Conservation (phyloP, 2,888 invertebrate genomes). For the Papilio gigon region DNA sequence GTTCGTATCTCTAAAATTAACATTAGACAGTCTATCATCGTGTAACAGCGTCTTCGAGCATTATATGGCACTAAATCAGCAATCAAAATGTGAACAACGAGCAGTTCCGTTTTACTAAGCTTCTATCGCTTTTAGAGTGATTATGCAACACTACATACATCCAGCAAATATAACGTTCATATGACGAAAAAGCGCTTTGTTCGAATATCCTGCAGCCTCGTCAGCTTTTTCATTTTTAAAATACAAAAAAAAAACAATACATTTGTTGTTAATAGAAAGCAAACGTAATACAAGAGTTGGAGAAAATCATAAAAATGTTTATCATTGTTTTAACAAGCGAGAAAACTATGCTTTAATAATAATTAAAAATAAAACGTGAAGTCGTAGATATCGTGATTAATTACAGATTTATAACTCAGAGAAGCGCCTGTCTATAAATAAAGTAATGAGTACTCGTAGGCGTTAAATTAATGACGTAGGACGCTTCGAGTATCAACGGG, state of each 20-base stretch:
- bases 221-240: background rate
- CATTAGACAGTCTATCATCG: too few species aligned
- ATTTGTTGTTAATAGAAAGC: background rate
- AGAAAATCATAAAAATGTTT: background rate
- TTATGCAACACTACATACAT: background rate
- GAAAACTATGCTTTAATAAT: background rate
- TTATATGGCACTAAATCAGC: background rate
- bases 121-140: background rate
- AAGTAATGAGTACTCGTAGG: constrained; percentile 23
- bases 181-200: background rate
- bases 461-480: constrained; percentile 21
- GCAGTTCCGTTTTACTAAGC: background rate
- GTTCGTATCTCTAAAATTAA: too few species aligned
- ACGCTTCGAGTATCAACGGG: constrained; percentile 15
- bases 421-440: constrained; percentile 1
- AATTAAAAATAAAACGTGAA: background rate
- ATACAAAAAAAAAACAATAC: constrained; percentile 7
- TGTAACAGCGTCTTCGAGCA: background rate
- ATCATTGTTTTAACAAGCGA: background rate
- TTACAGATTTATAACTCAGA: constrained; percentile 5
- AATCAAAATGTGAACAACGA: constrained; percentile 2
- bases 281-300: background rate
- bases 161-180: constrained; percentile 6
- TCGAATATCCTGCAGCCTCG: background rate
- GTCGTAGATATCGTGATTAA: constrained; percentile 13